Evolutionary conservation across 1,140 invertebrate species (phyloP), one percentile per base, ranked within the genome.

Genomic region (Ephestia elutella): DNA sequence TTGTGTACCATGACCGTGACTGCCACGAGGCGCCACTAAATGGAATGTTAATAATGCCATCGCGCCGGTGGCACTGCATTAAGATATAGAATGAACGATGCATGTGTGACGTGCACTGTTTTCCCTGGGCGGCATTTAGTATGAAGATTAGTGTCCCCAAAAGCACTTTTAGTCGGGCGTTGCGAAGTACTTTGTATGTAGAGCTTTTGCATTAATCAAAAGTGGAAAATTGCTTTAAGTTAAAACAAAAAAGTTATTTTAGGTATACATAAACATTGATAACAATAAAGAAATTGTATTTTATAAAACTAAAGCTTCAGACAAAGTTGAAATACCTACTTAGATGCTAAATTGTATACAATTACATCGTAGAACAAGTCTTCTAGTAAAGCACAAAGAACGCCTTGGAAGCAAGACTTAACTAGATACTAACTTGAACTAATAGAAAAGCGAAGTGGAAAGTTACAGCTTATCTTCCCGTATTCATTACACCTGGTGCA

Each of bases 11-110:
- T 44, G n/a, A 4, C n/a, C 15, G 49, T 58, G 38, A 15, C 38
- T 15, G 1, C 1, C 13, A 15, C 49, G 57, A 50, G 60, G 64
- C 59, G 64, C 54, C 54, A 61, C 56, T 69, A 76, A 73, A 75
- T 73, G 68, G 68, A 71, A 76, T 78, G 74, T 80, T 78, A 80
- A 80, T 78, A 78, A 74, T 67, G 59, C 64, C 21, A 25, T 25
- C 2, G 21, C 21, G 7, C 21, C 21, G 21, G 56, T 59, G 57
- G 71, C 62, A 17, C n/a, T 15, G 66, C 68, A 76, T 73, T 74
- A 74, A 67, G 68, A 65, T 71, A 72, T 71, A 10, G 5, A 44
- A 5, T 44, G 65, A 71, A 70, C 60, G 63, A 48, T 68, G 66
- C 28, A 54, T 51, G 21, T 35, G 50, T 54, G 19, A 56, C 18